Evolutionary conservation across 2,888 invertebrate genomes (phyloP), one percentile per base, ranked within the genome.

Genomic region (Alloplasta piceator): DNA sequence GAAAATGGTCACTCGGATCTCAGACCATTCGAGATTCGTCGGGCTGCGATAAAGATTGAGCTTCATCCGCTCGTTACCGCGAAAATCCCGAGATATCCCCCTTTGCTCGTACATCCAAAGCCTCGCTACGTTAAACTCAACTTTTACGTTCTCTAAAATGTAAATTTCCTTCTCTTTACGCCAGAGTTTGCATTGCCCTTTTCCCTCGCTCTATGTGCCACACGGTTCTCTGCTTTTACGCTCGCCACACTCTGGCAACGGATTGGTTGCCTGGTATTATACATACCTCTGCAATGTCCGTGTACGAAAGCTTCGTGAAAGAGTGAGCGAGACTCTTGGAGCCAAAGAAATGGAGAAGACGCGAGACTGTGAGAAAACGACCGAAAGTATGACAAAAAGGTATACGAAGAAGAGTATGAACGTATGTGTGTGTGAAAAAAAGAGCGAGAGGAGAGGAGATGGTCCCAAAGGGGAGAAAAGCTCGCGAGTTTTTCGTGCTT

Each of bases 121-220:
- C 41, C 14, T 58, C 39, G 26, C 72, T 12, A 70, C 77, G 58
- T 83, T 71, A 77, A 84, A 71, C 66, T 80, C 80, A 77, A 64
- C 78, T 85, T 87, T 85, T 80, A 85, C 84, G 84, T 74, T 55
- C 71, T 58, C 60, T 66, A n/a, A 67, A 82, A 89, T 89, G 87
- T 84, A 87, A 88, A 89, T 87, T 87, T 66, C 64, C 64, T 52
- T 85, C 84, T 86, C 82, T 73, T 75, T 67, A 52, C 64, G 38
- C 66, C 46, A 60, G 41, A 10, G 73, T 61, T 43, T 58, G 26
- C 55, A 26, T 74, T 55, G 43, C 56, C 43, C 46, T 75, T 70
- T 79, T 39, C 16, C 43, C 52, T 14, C 58, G 1, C 26, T 26
- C 26, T 26, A 26, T 26, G 12, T 12, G 9, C n/a, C 39, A n/a